These are phyloP conservation scores for Syndactyla subalaris DNA, from an alignment of 2,797 vertebrate genomes.

Conservation along the genomic window DNA sequence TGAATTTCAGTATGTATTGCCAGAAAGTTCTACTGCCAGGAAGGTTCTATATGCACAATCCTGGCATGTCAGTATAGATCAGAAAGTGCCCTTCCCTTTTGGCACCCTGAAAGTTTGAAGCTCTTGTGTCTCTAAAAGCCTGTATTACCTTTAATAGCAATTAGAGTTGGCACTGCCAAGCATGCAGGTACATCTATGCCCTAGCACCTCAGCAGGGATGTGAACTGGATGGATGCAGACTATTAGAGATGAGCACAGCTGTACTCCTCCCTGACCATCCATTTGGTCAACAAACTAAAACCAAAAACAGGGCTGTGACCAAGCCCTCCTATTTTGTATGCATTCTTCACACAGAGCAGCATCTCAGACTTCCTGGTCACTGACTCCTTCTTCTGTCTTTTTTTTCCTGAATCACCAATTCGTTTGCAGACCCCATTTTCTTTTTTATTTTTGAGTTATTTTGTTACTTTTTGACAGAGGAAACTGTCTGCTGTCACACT, in stretches of 20 bases:
- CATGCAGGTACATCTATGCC: neutral
- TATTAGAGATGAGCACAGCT: neutral
- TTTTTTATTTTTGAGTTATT: constrained; percentile 14
- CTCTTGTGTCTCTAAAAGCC: neutral
- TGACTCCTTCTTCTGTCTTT: neutral
- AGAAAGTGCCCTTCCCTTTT: neutral
- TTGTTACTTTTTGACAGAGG: constrained; percentile 30
- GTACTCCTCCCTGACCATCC: neutral
- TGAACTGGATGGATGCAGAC: neutral
- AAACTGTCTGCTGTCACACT: constrained; percentile 52
- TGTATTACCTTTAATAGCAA: neutral
- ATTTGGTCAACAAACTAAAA: neutral
- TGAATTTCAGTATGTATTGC: neutral
- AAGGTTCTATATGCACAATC: neutral
- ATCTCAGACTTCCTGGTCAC: neutral
- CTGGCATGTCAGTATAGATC: neutral
- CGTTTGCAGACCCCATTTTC: neutral
- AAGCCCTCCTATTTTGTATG: neutral
- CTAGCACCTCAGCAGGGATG: neutral
- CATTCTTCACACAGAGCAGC: neutral
- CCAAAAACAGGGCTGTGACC: neutral
- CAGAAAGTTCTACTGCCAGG: neutral
- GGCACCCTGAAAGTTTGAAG: neutral
- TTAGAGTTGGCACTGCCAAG: neutral
- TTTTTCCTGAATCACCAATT: neutral